Evolutionary conservation across 2,113 vertebrate species (phyloP).

Genomic region (Dicerorhinus sumatrensis): DNA sequence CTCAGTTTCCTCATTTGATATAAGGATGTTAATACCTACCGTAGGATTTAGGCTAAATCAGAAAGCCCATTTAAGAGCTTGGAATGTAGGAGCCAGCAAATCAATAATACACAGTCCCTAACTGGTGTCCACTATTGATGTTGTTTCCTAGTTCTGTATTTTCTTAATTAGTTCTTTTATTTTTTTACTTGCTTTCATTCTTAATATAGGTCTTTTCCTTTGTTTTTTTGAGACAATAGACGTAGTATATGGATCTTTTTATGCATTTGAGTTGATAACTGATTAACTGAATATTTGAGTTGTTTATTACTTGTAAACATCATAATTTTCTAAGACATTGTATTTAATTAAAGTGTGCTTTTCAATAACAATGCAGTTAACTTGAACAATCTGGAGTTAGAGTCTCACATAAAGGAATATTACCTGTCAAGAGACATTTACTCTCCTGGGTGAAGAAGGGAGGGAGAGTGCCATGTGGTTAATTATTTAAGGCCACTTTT

Average conservation of each 20-base stretch:
- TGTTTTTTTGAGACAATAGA: not conserved
- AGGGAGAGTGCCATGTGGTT: not conserved
- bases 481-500: conserved; percentile 74
- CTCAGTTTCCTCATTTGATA: not conserved
- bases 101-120: not conserved
- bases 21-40: not conserved
- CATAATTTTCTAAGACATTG: not conserved
- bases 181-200: not conserved
- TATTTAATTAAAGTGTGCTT: conserved; percentile 31
- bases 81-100: not conserved
- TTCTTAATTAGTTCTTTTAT: not conserved
- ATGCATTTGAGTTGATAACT: not conserved
- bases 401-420: not conserved
- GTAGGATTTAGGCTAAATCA: not conserved
- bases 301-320: not conserved
- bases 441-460: not conserved
- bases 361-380: not conserved
- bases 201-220: not conserved
- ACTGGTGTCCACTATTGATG: too few species aligned
- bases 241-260: not conserved
- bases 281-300: not conserved
- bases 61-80: not conserved
- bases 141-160: not conserved
- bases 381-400: not conserved
- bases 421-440: conserved; percentile 58